Conservation (phyloP, 2,113 vertebrate genomes). For the Plecotus auritus region DNA sequence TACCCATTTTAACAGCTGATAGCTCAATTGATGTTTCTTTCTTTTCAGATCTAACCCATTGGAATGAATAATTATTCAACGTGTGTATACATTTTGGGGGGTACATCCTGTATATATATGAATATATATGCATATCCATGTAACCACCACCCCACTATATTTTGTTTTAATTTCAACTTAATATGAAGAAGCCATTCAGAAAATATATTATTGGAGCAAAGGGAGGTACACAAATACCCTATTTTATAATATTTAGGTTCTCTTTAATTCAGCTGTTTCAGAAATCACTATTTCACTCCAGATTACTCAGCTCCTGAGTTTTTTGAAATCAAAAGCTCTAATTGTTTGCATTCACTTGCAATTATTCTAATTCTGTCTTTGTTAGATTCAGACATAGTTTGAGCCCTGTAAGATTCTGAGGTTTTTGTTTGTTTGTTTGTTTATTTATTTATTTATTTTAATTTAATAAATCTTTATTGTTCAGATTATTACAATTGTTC, state of each 20-base stretch:
- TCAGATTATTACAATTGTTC: too few relatives aligned
- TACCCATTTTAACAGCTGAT: too few relatives aligned
- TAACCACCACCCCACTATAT: not conserved
- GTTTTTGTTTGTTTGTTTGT: conserved; percentile 11
- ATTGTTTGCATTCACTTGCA: not conserved
- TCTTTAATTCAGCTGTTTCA: not conserved
- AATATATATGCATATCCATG: not conserved
- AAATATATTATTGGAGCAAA: not conserved
- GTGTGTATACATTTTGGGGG: too few relatives aligned
- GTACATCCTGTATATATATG: too few relatives aligned
- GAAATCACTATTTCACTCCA: conserved; percentile 1
- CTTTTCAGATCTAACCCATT: too few relatives aligned
- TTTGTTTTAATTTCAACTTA: conserved; percentile 8
- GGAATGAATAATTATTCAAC: too few relatives aligned
- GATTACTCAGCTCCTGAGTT: not conserved
- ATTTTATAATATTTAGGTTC: not conserved
- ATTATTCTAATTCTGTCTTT: not conserved
- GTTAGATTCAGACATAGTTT: not conserved
- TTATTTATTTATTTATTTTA: too few relatives aligned
- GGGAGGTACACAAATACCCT: not conserved
- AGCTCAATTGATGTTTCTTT: too few relatives aligned
- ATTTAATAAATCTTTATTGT: too few relatives aligned
- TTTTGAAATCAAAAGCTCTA: conserved; percentile 22
- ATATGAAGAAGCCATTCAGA: not conserved
- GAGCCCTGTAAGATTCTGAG: not conserved